A percentile compares a stretch with the other conserved stretches of the same genome.
These are phyloP conservation scores for Elachura formosa DNA, from an alignment of 2,113 vertebrate genomes.

Conservation along the genomic window DNA sequence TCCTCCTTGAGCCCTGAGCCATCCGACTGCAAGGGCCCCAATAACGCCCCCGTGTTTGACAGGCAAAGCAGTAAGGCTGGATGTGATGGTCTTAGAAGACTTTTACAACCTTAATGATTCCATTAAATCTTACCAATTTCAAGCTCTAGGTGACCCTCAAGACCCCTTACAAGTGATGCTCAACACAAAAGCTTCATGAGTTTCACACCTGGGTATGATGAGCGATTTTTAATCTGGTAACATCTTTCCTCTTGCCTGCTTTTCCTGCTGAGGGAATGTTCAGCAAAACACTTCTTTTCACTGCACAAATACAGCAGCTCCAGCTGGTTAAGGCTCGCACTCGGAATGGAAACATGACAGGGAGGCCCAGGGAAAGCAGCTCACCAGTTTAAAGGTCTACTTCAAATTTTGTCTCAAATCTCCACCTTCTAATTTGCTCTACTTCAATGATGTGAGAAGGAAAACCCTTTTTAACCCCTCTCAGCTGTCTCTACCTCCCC, in stretches of 20 bases:
- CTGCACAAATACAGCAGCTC: neutral
- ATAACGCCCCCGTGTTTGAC: accelerated
- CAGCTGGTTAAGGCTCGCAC: neutral
- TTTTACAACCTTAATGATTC: neutral
- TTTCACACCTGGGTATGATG: neutral
- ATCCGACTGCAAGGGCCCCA: neutral
- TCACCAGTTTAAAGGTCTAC: neutral
- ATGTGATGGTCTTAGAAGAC: too few species aligned
- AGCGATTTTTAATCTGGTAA: neutral
- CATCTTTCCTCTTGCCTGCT: neutral
- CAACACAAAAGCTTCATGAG: neutral
- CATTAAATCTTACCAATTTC: neutral
- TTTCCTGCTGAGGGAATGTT: accelerated
- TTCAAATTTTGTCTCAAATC: neutral
- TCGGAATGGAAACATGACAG: accelerated
- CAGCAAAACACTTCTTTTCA: neutral
- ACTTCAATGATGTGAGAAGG: neutral
- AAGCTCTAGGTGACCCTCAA: neutral
- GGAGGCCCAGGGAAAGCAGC: neutral
- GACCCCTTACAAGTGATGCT: neutral
- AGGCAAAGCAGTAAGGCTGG: accelerated
- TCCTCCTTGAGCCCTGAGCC: neutral
- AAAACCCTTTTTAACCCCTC: neutral
- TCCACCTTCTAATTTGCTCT: neutral
- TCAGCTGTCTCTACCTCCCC: neutral